These are phyloP conservation scores for Anthopleura sola DNA, from an alignment of 64 coral and sea anemone species.

Conservation along the genomic window DNA sequence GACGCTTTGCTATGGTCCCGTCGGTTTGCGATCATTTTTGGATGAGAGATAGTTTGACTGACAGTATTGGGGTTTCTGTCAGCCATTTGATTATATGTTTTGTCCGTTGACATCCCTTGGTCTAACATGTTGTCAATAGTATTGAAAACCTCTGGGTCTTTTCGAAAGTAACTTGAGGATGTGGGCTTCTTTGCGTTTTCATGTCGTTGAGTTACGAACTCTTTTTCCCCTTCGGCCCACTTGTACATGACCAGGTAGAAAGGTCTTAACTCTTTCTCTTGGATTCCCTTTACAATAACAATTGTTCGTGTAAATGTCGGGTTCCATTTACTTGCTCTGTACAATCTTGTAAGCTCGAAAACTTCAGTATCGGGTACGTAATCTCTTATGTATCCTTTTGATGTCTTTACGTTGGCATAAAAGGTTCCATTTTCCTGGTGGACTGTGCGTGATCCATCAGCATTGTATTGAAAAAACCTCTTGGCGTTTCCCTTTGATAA, in stretches of 20 bases:
- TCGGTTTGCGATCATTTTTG: conserved; percentile 24
- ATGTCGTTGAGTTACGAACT: conserved; percentile 42
- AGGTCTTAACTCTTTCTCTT: conserved; percentile 34
- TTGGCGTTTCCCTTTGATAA: conserved; percentile 47
- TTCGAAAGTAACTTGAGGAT: conserved; percentile 29
- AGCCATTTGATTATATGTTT: conserved; percentile 50
- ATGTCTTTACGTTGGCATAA: conserved; percentile 18
- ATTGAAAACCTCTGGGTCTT: conserved; percentile 49
- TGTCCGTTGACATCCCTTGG: conserved; percentile 56
- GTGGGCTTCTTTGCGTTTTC: conserved; percentile 44
- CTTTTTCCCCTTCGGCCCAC: conserved; percentile 39
- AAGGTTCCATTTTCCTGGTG: conserved; percentile 35
- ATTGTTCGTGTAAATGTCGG: conserved; percentile 11
- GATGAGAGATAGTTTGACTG: conserved; percentile 43
- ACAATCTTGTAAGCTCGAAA: conserved; percentile 19
- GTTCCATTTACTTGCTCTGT: conserved; percentile 1
- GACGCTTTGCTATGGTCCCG: conserved; percentile 32
- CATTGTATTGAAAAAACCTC: conserved; percentile 30
- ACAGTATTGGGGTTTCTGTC: conserved; percentile 28
- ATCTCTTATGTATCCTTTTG: conserved; percentile 36
- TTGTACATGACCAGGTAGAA: conserved; percentile 63
- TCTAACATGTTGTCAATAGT: conserved; percentile 44
- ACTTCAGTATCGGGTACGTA: conserved; percentile 20
- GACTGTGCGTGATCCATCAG: conserved; percentile 11
- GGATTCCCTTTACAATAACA: background rate